phyloP scores from a whole-genome alignment of 1,140 invertebrate species.

The Pseudomyrmex cubaensis region DNA sequence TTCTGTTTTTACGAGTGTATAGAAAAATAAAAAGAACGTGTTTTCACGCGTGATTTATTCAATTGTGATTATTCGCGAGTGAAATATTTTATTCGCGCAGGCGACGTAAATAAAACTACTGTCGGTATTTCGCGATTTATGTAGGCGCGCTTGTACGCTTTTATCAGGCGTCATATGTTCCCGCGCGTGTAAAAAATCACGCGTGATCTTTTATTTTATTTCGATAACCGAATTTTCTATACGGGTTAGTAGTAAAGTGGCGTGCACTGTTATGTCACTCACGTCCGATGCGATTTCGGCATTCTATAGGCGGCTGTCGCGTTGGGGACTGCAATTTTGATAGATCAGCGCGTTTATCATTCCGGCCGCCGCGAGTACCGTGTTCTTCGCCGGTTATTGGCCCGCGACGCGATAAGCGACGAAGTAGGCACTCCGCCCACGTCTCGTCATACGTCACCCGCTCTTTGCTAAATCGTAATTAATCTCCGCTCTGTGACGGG shows the following conservation, averaged over 20 bases:
- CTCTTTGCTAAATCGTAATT: constrained; percentile 71
- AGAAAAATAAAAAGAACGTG: too few relatives aligned
- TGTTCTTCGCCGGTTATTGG: constrained; percentile 53
- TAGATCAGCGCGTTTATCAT: constrained; percentile 56
- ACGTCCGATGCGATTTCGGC: constrained; percentile 26
- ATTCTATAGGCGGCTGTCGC: constrained; percentile 47
- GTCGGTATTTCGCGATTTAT: not conserved
- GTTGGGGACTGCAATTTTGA: constrained; percentile 43
- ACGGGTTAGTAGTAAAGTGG: constrained; percentile 29
- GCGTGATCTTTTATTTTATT: not conserved
- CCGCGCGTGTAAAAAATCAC: not conserved
- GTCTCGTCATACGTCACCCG: constrained; percentile 58
- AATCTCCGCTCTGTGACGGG: constrained; percentile 60
- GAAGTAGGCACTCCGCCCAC: constrained; percentile 62
- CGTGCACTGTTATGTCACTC: constrained; percentile 28
- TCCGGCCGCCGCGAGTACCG: constrained; percentile 16
- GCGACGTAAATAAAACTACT: not conserved
- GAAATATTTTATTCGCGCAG: too few relatives aligned
- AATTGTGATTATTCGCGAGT: too few relatives aligned
- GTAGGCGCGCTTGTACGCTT: not conserved
- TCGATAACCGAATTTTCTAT: constrained; percentile 3
- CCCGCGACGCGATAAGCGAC: constrained; percentile 62
- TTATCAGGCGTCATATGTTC: not conserved
- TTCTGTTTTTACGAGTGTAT: too few relatives aligned
- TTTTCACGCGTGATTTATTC: too few relatives aligned